Evolutionary conservation across 2,113 vertebrate species (phyloP).

Genomic region (Bufo gargarizans): DNA sequence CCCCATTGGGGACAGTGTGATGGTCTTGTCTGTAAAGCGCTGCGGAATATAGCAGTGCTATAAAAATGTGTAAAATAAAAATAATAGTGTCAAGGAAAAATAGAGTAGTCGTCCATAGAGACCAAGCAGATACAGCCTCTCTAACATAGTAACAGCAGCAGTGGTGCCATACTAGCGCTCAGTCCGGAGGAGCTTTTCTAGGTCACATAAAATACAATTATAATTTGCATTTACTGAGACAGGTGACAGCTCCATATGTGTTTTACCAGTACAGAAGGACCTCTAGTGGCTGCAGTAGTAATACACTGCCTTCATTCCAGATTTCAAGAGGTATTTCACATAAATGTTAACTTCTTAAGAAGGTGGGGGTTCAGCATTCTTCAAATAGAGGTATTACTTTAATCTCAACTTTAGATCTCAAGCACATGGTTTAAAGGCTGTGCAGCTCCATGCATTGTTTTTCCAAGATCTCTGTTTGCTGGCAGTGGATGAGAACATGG

Average conservation of each 20-base stretch:
- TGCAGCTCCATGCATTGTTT: no score
- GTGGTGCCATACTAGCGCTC: constrained; percentile 37
- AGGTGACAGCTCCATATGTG: not conserved
- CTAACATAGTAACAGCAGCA: constrained; percentile 34
- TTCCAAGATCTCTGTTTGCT: no score
- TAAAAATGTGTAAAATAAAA: no score
- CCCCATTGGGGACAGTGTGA: no score
- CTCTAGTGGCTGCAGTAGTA: constrained; percentile 34
- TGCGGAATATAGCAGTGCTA: no score
- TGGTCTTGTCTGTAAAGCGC: no score
- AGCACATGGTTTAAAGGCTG: not conserved
- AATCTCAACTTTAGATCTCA: not conserved
- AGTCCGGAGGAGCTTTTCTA: not conserved
- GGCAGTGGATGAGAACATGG: no score
- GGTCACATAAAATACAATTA: not conserved
- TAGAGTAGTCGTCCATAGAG: no score
- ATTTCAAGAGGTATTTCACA: not conserved
- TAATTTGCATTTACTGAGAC: not conserved
- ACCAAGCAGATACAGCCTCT: no score
- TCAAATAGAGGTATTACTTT: no score
- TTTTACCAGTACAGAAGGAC: constrained; percentile 36
- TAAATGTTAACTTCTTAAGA: not conserved
- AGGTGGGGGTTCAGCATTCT: not conserved
- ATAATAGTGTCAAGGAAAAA: no score
- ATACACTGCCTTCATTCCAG: not conserved